Evolutionary conservation across 2,888 invertebrate species (phyloP).

Genomic region (Synanthedon formicaeformis): DNA sequence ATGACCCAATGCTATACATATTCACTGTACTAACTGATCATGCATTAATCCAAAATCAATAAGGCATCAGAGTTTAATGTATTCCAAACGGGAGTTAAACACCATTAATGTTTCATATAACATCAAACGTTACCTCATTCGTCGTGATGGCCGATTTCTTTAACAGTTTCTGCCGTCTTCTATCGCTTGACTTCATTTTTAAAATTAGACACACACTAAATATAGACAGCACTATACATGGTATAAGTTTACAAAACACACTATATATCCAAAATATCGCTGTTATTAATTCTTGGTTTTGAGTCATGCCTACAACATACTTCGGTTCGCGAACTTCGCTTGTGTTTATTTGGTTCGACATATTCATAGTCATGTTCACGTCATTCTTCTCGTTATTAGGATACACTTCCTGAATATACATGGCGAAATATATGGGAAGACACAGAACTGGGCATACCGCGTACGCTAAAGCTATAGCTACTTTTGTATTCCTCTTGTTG

Average conservation of each 20-base stretch:
- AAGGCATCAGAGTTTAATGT: slow-evolving; percentile 1
- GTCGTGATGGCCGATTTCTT: slow-evolving; percentile 55
- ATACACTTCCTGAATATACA: slow-evolving; percentile 72
- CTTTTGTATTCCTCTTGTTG: slow-evolving; percentile 80
- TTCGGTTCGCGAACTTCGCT: slow-evolving; percentile 52
- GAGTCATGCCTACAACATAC: slow-evolving; percentile 76
- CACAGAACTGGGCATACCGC: slow-evolving; percentile 85
- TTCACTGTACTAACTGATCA: slow-evolving; percentile 1
- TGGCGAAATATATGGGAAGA: slow-evolving; percentile 84
- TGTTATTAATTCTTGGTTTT: slow-evolving; percentile 72
- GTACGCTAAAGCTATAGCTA: slow-evolving; percentile 82
- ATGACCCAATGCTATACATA: not conserved
- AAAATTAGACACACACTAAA: slow-evolving; percentile 81
- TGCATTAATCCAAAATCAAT: slow-evolving; percentile 2
- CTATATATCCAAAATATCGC: slow-evolving; percentile 93
- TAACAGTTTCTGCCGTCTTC: slow-evolving; percentile 77
- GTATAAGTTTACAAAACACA: slow-evolving; percentile 91
- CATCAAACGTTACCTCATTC: slow-evolving; percentile 37
- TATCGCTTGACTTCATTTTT: slow-evolving; percentile 84
- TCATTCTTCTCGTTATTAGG: slow-evolving; percentile 18
- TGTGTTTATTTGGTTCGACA: slow-evolving; percentile 23
- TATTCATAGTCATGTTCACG: slow-evolving; percentile 20
- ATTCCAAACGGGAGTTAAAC: not conserved
- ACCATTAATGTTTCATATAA: not conserved
- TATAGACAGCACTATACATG: slow-evolving; percentile 88